Evolutionary conservation across 1,140 invertebrate genomes (phyloP).

Genomic region (Musca domestica): DNA sequence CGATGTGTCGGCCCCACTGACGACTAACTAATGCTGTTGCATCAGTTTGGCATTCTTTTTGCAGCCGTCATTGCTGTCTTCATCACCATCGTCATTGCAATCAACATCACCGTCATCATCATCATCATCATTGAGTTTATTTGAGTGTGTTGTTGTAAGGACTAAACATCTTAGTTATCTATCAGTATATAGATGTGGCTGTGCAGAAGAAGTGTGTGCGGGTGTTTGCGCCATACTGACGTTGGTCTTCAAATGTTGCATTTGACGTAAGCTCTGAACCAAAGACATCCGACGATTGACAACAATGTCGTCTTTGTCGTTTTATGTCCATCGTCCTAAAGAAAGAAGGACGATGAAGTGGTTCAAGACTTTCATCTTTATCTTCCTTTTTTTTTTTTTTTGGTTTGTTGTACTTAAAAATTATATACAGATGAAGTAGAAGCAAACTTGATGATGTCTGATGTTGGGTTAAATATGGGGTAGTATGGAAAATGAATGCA

Average conservation of each 20-base stretch:
- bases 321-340: too few species aligned
- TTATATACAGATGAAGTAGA: conserved; percentile 7
- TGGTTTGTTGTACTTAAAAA: background rate
- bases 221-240: background rate
- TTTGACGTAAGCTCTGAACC: conserved; percentile 17
- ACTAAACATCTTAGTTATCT: too few species aligned
- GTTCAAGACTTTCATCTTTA: background rate
- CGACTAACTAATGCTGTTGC: background rate
- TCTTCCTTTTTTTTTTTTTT: background rate
- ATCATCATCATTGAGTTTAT: too few species aligned
- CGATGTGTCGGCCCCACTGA: background rate
- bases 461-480: background rate
- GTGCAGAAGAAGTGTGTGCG: background rate
- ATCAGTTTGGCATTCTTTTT: background rate
- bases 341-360: too few species aligned
- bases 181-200: too few species aligned
- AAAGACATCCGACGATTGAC: conserved; percentile 19
- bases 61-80: background rate
- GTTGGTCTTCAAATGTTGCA: conserved; percentile 19
- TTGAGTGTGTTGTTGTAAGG: too few species aligned
- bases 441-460: conserved; percentile 11
- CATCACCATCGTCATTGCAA: too few species aligned
- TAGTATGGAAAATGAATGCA: too few species aligned
- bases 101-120: too few species aligned
- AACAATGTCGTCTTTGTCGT: conserved; percentile 12